Conservation (phyloP, 1,140 invertebrate species). For the Scaptomyza graminum region DNA sequence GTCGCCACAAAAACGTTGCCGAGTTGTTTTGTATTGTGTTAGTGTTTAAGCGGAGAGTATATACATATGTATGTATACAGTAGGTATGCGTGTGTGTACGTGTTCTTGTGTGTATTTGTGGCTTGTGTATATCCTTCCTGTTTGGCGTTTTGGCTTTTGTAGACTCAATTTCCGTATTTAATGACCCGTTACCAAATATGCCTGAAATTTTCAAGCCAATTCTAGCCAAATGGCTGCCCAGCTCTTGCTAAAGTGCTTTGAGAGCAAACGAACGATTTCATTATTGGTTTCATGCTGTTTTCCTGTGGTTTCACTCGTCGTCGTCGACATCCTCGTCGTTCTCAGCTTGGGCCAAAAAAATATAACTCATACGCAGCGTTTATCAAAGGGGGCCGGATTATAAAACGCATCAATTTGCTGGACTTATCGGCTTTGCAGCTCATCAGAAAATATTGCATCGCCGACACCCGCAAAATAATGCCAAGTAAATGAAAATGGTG, state of each 20-base stretch:
- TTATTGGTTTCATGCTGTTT: background rate
- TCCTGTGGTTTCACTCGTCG: background rate
- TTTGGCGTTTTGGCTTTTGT: slow-evolving; percentile 76
- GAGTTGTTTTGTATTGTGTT: slow-evolving; percentile 35
- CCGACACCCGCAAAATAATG: background rate
- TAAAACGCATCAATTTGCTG: slow-evolving; percentile 19
- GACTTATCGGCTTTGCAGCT: slow-evolving; percentile 48
- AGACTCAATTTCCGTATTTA: slow-evolving; percentile 83
- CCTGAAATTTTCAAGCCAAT: slow-evolving; percentile 71
- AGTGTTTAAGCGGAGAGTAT: slow-evolving; percentile 14
- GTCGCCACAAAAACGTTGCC: slow-evolving; percentile 53
- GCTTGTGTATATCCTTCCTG: slow-evolving; percentile 67
- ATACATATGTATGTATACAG: slow-evolving; percentile 13
- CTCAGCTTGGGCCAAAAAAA: background rate
- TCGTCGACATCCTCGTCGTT: background rate
- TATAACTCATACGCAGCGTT: slow-evolving; percentile 17
- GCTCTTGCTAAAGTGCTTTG: slow-evolving; percentile 10
- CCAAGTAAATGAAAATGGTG: background rate
- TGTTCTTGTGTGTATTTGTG: slow-evolving; percentile 49
- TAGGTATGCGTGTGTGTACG: slow-evolving; percentile 18
- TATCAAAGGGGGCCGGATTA: slow-evolving; percentile 20
- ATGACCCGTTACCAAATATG: slow-evolving; percentile 80
- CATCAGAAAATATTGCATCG: slow-evolving; percentile 56
- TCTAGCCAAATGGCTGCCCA: slow-evolving; percentile 27
- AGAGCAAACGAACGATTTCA: slow-evolving; percentile 9